Conservation (phyloP, 2,888 invertebrate species). For the Drosophila affinis region DNA sequence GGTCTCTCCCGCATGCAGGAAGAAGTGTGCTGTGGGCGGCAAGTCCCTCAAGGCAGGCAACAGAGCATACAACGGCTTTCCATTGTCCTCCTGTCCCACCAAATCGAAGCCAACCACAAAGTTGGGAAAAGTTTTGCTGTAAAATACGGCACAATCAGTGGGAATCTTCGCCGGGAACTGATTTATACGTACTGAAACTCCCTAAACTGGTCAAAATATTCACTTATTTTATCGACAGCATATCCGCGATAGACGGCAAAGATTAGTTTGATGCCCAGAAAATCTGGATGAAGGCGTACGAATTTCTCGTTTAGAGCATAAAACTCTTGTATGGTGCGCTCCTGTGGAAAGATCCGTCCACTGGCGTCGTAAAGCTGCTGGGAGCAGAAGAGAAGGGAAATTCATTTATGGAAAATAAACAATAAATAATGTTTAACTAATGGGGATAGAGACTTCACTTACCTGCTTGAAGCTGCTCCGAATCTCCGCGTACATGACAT, state of each 20-base stretch:
- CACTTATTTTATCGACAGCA: constrained; percentile 39
- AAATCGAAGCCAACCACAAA: constrained; percentile 88
- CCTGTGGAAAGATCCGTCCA: constrained; percentile 84
- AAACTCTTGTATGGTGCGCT: constrained; percentile 82
- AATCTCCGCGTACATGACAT: constrained; percentile 87
- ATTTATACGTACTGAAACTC: constrained; percentile 73
- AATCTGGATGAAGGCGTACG: constrained; percentile 85
- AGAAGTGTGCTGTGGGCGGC: constrained; percentile 84
- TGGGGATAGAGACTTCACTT: not conserved
- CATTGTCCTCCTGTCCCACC: constrained; percentile 88
- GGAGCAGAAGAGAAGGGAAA: too few species aligned
- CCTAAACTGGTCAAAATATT: constrained; percentile 65
- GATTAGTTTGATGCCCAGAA: constrained; percentile 87
- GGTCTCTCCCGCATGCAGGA: constrained; percentile 89
- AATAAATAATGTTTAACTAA: too few species aligned
- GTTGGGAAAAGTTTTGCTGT: constrained; percentile 82
- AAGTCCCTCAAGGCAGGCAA: constrained; percentile 65
- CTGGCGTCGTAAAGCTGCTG: constrained; percentile 85
- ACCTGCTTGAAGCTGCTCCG: constrained; percentile 81
- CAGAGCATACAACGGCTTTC: constrained; percentile 84
- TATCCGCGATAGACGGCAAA: constrained; percentile 79
- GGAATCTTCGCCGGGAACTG: accelerated
- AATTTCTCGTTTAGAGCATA: constrained; percentile 84
- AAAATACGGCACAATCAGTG: not conserved
- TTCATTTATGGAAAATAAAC: too few species aligned